Percentiles rank a stretch among this genome's conserved stretches.
Conservation (phyloP, 2,888 invertebrate genomes). For the Falcaria lacertinaria region DNA sequence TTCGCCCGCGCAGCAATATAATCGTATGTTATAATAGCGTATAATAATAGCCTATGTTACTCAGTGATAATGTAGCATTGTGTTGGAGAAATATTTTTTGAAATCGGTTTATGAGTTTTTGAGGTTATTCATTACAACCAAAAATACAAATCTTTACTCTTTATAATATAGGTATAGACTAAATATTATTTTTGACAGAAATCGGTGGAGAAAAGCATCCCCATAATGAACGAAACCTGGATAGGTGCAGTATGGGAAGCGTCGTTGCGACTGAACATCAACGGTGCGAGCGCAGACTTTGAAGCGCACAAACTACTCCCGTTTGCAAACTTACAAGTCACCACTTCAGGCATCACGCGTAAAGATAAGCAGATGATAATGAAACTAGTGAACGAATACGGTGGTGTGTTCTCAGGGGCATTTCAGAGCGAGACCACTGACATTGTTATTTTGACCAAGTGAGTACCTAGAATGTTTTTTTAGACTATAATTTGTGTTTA, state of each 20-base stretch:
- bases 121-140: too few relatives aligned
- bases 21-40: too few relatives aligned
- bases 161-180: too few relatives aligned
- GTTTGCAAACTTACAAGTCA: constrained; percentile 88
- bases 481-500: too few relatives aligned
- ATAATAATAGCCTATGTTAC: too few relatives aligned
- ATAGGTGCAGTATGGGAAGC: constrained; percentile 88
- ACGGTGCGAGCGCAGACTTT: constrained; percentile 83
- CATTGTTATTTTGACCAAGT: constrained; percentile 78
- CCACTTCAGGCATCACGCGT: constrained; percentile 85
- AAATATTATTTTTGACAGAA: too few relatives aligned
- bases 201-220: constrained; percentile 83
- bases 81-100: too few relatives aligned
- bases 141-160: too few relatives aligned
- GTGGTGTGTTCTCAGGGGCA: constrained; percentile 80
- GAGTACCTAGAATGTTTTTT: constrained; percentile 43
- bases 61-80: too few relatives aligned
- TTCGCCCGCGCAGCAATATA: too few relatives aligned
- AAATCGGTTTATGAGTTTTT: too few relatives aligned
- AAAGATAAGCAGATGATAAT: constrained; percentile 82
- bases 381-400: constrained; percentile 85
- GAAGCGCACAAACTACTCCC: constrained; percentile 79
- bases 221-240: constrained; percentile 90
- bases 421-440: constrained; percentile 77
- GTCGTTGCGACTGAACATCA: constrained; percentile 81